These are phyloP conservation scores for Atethmia centrago DNA, from an alignment of 2,888 invertebrate species.

Conservation along the genomic window DNA sequence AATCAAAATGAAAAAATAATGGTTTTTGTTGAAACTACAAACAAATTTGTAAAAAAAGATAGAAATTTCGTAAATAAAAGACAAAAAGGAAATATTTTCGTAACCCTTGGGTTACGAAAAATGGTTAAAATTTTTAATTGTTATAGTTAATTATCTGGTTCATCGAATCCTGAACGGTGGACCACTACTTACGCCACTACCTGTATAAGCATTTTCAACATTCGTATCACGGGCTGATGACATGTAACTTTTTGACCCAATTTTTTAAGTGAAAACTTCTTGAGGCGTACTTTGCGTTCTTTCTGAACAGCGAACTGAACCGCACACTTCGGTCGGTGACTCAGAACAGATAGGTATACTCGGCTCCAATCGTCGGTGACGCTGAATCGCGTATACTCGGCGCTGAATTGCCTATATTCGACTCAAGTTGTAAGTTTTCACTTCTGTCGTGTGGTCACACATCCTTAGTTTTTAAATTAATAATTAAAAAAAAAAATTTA, in stretches of 20 bases:
- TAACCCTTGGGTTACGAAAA: too few species aligned
- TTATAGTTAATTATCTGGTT: too few species aligned
- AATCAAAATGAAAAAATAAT: too few species aligned
- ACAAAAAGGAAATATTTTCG: too few species aligned
- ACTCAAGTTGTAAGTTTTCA: not conserved
- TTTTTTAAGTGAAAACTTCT: not conserved
- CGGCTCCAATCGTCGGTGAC: not conserved
- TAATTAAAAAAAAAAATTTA: not conserved
- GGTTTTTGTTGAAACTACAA: too few species aligned
- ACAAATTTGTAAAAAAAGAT: too few species aligned
- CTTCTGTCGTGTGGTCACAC: not conserved
- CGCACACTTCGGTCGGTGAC: not conserved
- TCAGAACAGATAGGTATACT: not conserved
- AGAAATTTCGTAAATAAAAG: too few species aligned
- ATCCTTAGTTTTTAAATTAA: not conserved
- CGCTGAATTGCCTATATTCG: not conserved
- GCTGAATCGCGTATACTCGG: not conserved
- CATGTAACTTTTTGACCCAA: not conserved
- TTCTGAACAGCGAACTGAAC: not conserved
- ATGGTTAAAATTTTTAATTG: too few species aligned
- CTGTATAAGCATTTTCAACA: not conserved
- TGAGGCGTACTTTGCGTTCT: not conserved
- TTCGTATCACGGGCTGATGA: not conserved
- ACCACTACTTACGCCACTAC: too few species aligned
- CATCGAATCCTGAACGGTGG: too few species aligned